phyloP scores from a whole-genome alignment of 2,797 vertebrate genomes.

The Sarcophilus harrisii region DNA sequence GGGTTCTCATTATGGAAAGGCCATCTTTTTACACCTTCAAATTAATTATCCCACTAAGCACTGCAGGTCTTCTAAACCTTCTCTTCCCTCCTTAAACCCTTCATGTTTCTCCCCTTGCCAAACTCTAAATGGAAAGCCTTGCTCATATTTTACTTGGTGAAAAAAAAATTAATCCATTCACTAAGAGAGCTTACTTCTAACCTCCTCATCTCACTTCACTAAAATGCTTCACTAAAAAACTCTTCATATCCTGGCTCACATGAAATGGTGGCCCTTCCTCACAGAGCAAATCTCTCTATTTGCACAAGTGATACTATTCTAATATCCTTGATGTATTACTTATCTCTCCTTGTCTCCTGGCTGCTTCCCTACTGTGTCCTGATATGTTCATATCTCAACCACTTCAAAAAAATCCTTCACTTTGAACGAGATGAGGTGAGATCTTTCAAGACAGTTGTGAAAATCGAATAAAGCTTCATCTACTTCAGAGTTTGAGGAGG shows the following conservation, averaged over 20 bases:
- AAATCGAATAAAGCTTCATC: too few relatives aligned
- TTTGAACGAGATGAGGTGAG: too few relatives aligned
- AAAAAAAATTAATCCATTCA: background rate
- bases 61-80: background rate
- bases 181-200: background rate
- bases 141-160: background rate
- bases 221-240: background rate
- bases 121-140: background rate
- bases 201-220: background rate
- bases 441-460: too few relatives aligned
- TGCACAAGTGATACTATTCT: background rate
- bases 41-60: background rate
- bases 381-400: background rate
- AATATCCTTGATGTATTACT: background rate
- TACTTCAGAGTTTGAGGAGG: too few relatives aligned
- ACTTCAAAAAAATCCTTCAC: background rate
- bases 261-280: background rate
- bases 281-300: background rate
- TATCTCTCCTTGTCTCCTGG: background rate
- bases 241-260: background rate
- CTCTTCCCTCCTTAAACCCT: background rate
- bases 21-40: background rate
- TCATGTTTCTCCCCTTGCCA: background rate
- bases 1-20: background rate
- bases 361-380: background rate